phyloP scores from a whole-genome alignment of 2,113 vertebrate species.

The Cervus canadensis region DNA sequence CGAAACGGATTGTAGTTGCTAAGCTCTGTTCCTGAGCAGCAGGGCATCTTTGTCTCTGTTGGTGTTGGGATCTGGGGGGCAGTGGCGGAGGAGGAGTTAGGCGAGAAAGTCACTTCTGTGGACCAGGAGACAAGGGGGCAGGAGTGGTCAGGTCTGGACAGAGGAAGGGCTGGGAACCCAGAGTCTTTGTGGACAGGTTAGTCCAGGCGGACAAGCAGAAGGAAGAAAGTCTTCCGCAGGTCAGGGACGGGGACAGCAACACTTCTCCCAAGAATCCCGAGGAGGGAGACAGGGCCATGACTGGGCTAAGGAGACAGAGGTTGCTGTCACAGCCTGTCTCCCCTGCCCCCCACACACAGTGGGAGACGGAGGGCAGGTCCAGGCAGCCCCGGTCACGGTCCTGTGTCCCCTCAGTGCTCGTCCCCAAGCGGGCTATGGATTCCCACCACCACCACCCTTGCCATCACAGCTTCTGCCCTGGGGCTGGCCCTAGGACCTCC shows the following conservation, averaged over 20 bases:
- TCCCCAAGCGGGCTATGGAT: background rate
- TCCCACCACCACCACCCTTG: background rate
- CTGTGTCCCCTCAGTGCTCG: accelerated
- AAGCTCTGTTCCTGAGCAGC: background rate
- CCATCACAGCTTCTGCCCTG: background rate
- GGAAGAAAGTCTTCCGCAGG: background rate
- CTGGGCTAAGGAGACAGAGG: no score
- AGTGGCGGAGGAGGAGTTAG: background rate
- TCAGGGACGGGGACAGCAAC: background rate
- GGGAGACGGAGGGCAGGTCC: background rate
- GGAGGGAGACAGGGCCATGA: background rate
- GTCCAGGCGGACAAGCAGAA: background rate
- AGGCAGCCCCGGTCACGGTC: accelerated
- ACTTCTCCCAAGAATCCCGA: no score
- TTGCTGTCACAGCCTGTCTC: background rate
- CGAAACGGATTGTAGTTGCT: background rate
- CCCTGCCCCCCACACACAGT: background rate
- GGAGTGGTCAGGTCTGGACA: background rate
- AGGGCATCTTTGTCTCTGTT: background rate
- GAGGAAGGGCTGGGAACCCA: background rate
- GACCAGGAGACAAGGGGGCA: background rate
- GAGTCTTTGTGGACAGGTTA: background rate
- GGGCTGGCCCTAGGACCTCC: background rate
- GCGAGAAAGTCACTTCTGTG: background rate
- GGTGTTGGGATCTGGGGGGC: background rate